Base-by-base conservation (phyloP, 2,888 invertebrate species). In the Folsomia candida region DNA sequence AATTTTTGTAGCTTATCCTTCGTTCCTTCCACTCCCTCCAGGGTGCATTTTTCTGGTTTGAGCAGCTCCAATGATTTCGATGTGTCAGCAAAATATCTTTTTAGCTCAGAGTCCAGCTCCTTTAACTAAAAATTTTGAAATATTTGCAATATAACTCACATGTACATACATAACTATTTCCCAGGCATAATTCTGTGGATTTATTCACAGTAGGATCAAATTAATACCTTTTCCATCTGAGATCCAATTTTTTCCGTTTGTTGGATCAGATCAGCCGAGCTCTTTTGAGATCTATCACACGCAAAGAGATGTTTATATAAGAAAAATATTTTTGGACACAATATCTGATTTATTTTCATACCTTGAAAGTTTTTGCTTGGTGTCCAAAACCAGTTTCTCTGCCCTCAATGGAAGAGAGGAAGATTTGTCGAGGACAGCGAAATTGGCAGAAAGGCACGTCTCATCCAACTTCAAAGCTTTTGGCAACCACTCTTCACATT, bases 161-260 rank as follows among this genome's bases (percentile, higher is more conserved):
- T n/a, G n/a, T n/a, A n/a, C n/a, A n/a, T n/a, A n/a, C n/a, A n/a
- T n/a, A n/a, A n/a, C n/a, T n/a, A n/a, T n/a, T n/a, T n/a, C n/a
- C n/a, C n/a, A n/a, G n/a, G n/a, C n/a, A n/a, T n/a, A n/a, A n/a
- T n/a, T n/a, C n/a, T n/a, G n/a, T n/a, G n/a, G n/a, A n/a, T n/a
- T n/a, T n/a, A n/a, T n/a, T n/a, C n/a, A n/a, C n/a, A n/a, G n/a
- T n/a, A n/a, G n/a, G n/a, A n/a, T n/a, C n/a, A n/a, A n/a, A n/a
- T n/a, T n/a, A n/a, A n/a, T n/a, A 95, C 94, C 77, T 90, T 89
- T 72, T 89, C 88, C 89, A 92, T 92, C 72, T 91, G 87, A 24
- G 89, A 80, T 18, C 81, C 81, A 37, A 83, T 75, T 69, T 83
- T 82, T 60, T 82, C 82, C 3, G 83, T 78, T 63, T 83, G 82